These are phyloP conservation scores for Drosophila fulvimacula DNA, from an alignment of 2,888 invertebrate species.

Conservation along the genomic window DNA sequence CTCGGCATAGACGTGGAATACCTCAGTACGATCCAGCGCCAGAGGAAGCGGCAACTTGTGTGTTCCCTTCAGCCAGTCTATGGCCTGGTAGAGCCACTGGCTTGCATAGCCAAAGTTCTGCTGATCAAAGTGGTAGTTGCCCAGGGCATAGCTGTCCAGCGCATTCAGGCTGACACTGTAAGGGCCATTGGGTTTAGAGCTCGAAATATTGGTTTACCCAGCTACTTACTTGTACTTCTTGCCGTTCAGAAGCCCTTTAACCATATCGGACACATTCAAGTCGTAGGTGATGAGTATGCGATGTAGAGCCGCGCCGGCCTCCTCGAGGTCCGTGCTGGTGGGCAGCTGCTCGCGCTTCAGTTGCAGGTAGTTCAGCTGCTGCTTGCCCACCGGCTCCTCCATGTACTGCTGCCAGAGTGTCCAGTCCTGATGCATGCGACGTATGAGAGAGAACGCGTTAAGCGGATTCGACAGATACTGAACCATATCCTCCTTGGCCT, in stretches of 20 bases:
- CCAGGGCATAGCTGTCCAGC: conserved; percentile 75
- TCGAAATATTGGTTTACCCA: too few relatives aligned
- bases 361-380: conserved; percentile 51
- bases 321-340: conserved; percentile 94
- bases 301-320: conserved; percentile 95
- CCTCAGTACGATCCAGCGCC: conserved; percentile 33
- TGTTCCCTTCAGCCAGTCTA: conserved; percentile 33
- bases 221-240: conserved; percentile 89
- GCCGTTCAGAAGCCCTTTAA: conserved; percentile 92
- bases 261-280: conserved; percentile 92
- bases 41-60: conserved; percentile 24
- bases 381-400: conserved; percentile 60
- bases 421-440: conserved; percentile 81
- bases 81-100: conserved; percentile 69
- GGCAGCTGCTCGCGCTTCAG: conserved; percentile 85
- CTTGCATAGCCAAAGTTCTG: conserved; percentile 52
- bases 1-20: conserved; percentile 73
- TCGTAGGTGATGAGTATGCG: conserved; percentile 96
- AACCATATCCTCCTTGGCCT: conserved; percentile 52
- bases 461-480: conserved; percentile 79
- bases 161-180: conserved; percentile 68
- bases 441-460: conserved; percentile 74
- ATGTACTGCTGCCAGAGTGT: conserved; percentile 72
- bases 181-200: conserved; percentile 50
- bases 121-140: conserved; percentile 59